Evolutionary conservation across 1,140 invertebrate genomes (phyloP).

Genomic region (Bombus vancouverensis): DNA sequence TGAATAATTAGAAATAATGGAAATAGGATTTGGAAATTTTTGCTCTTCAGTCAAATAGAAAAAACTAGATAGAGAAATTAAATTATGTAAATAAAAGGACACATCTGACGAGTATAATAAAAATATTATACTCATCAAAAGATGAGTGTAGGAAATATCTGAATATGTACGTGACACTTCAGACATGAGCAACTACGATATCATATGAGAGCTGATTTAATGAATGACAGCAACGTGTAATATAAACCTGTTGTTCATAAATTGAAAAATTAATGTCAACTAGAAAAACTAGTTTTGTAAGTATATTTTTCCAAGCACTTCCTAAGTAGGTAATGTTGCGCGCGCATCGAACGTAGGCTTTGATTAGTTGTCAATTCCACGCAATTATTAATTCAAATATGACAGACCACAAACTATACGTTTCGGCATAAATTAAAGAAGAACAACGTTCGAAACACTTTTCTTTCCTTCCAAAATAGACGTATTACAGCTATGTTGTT

Average conservation of each 20-base stretch:
- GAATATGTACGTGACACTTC: constrained; percentile 1
- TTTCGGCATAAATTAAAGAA: neutral
- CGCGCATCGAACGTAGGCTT: neutral
- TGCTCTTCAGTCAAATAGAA: too few relatives aligned
- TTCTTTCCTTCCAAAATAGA: neutral
- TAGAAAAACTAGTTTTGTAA: neutral
- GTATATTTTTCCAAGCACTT: neutral
- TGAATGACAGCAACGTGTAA: neutral
- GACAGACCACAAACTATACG: neutral
- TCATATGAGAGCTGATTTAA: constrained; percentile 2
- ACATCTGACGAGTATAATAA: too few relatives aligned
- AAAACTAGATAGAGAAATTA: too few relatives aligned
- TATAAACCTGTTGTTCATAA: neutral
- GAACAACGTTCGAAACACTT: neutral
- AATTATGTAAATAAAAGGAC: too few relatives aligned
- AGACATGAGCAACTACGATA: neutral
- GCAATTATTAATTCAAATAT: neutral
- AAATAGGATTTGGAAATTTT: neutral
- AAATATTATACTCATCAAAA: too few relatives aligned
- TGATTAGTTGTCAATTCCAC: too few relatives aligned
- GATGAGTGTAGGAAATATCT: neutral
- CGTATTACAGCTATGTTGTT: neutral
- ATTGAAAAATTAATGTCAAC: constrained; percentile 16
- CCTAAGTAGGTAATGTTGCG: neutral
- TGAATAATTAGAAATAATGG: neutral